Conservation (phyloP, 2,888 invertebrate species). For the Sipunculus nudus region DNA sequence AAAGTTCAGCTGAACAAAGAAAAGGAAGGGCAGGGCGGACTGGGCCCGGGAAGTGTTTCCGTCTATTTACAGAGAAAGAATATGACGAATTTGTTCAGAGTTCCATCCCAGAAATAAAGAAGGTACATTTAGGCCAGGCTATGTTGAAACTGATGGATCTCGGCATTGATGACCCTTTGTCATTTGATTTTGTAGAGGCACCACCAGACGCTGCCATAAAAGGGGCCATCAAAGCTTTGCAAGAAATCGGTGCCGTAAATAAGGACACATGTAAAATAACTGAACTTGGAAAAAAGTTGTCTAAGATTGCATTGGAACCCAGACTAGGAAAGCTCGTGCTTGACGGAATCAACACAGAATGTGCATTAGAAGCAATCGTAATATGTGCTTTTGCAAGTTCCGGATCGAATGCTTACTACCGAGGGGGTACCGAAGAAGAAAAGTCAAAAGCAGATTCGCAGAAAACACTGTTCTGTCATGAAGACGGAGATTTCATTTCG, state of each 20-base stretch:
- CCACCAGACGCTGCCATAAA: conserved; percentile 48
- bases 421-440: conserved; percentile 48
- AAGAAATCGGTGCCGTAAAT: conserved; percentile 47
- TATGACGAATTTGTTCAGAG: conserved; percentile 52
- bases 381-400: conserved; percentile 52
- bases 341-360: conserved; percentile 41
- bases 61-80: conserved; percentile 59
- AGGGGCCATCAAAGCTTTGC: conserved; percentile 48
- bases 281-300: conserved; percentile 54
- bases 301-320: conserved; percentile 59
- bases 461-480: conserved; percentile 52
- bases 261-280: conserved; percentile 48
- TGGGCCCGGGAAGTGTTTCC: conserved; percentile 60
- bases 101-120: conserved; percentile 61
- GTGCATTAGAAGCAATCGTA: conserved; percentile 51
- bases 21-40: conserved; percentile 66
- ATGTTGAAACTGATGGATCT: conserved; percentile 58
- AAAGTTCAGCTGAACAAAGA: conserved; percentile 65
- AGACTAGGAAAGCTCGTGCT: conserved; percentile 49
- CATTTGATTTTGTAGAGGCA: conserved; percentile 62
- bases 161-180: conserved; percentile 47
- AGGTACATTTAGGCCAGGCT: conserved; percentile 55
- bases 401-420: conserved; percentile 55
- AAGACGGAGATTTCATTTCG: conserved; percentile 54
- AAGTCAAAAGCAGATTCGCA: conserved; percentile 47